A percentile compares a stretch with the other conserved stretches of the same genome.
Evolutionary conservation across 2,113 vertebrate species (phyloP).

Genomic region (Myodes glareolus): DNA sequence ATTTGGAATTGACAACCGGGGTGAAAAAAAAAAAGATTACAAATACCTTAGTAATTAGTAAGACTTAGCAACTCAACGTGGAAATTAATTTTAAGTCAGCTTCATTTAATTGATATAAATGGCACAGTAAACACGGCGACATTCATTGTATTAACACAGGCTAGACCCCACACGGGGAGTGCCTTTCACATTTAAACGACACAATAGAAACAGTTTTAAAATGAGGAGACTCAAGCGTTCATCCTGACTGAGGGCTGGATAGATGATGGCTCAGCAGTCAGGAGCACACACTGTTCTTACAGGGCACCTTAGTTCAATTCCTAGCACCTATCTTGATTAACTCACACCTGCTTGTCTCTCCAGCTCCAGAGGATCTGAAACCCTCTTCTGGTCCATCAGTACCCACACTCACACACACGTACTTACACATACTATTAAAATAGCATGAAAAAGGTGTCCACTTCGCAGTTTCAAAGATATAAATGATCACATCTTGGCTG

Average conservation of each 20-base stretch:
- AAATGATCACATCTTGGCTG: neutral
- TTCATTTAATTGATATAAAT: neutral
- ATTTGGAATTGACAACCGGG: neutral
- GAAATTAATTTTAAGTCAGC: conserved; percentile 5
- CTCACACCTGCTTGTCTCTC: neutral
- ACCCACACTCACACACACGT: fast-evolving
- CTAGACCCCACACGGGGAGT: neutral
- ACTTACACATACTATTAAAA: neutral
- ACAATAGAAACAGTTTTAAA: neutral
- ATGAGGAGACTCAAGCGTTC: neutral
- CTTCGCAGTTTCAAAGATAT: neutral
- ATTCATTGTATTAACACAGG: neutral
- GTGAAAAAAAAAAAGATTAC: neutral
- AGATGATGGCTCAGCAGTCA: no score
- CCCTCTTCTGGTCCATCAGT: neutral
- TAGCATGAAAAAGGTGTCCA: neutral
- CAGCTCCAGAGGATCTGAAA: neutral
- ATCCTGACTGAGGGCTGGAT: no score
- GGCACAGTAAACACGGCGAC: neutral
- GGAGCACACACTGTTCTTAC: neutral
- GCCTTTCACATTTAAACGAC: neutral
- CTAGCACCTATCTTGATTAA: neutral
- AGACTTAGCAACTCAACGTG: neutral
- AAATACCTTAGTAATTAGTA: neutral
- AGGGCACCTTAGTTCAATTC: neutral